Conservation (phyloP, 2,888 invertebrate species). For the Eristalis pertinax region DNA sequence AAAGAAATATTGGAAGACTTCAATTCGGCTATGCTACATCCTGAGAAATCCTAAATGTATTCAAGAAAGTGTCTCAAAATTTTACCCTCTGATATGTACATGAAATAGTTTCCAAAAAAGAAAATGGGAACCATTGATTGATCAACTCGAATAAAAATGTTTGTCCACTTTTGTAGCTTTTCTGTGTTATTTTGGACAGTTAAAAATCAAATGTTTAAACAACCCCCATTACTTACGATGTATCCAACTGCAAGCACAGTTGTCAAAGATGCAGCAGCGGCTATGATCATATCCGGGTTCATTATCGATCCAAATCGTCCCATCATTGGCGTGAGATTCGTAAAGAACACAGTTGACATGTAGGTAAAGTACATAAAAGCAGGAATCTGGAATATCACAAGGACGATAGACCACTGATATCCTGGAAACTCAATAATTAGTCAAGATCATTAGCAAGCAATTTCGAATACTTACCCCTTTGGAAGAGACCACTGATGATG, state of each 20-base stretch:
- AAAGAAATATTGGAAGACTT: no score
- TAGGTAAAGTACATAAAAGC: slow-evolving; percentile 82
- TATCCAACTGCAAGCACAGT: slow-evolving; percentile 78
- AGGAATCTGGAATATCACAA: slow-evolving; percentile 79
- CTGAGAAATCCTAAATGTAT: no score
- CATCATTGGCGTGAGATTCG: slow-evolving; percentile 84
- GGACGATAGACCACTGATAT: slow-evolving; percentile 69
- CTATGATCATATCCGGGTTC: slow-evolving; percentile 84
- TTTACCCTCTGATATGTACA: no score
- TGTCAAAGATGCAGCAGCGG: slow-evolving; percentile 78
- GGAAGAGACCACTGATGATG: slow-evolving; percentile 76
- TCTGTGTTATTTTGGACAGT: no score
- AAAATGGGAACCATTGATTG: no score
- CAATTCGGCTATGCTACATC: no score
- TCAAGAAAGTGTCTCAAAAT: no score
- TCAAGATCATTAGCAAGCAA: not conserved
- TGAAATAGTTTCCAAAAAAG: no score
- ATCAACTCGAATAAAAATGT: no score
- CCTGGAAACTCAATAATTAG: slow-evolving; percentile 12
- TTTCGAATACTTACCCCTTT: slow-evolving; percentile 74
- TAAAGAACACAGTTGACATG: slow-evolving; percentile 81
- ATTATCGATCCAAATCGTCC: slow-evolving; percentile 82
- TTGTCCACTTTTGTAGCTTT: no score
- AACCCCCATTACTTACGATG: slow-evolving; percentile 74
- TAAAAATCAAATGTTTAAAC: no score